phyloP scores from a whole-genome alignment of 1,140 invertebrate species.

The Nylanderia fulva region DNA sequence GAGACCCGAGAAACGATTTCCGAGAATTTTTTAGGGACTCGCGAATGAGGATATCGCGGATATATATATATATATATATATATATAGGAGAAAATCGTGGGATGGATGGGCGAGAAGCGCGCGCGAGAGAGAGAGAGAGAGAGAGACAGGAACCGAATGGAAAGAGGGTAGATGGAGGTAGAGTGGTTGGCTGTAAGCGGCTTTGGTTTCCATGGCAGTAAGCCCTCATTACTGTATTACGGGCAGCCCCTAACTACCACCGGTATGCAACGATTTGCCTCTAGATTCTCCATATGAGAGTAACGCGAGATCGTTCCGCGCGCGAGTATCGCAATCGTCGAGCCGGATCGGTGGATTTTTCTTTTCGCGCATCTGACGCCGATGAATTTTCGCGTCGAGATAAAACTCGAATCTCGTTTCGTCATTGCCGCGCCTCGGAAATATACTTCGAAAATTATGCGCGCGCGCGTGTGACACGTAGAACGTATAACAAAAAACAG shows the following conservation, averaged over 20 bases:
- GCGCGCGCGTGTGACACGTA: not conserved
- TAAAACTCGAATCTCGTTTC: constrained; percentile 52
- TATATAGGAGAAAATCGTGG: constrained; percentile 70
- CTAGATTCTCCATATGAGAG: constrained; percentile 74
- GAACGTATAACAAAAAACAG: too few species aligned
- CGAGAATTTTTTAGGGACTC: constrained; percentile 78
- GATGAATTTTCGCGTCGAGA: constrained; percentile 53
- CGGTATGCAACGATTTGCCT: constrained; percentile 82
- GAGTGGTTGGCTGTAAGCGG: constrained; percentile 85
- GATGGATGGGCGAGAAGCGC: constrained; percentile 30
- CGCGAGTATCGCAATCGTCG: constrained; percentile 36
- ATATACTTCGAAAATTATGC: not conserved
- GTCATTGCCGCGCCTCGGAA: not conserved
- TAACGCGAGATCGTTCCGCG: constrained; percentile 70
- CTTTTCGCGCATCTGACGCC: constrained; percentile 68
- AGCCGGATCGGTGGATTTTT: constrained; percentile 43
- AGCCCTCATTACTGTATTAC: constrained; percentile 87
- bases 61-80: too few species aligned
- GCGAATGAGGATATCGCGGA: constrained; percentile 80
- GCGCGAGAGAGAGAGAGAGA: too few species aligned
- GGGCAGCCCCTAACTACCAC: constrained; percentile 84
- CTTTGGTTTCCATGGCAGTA: constrained; percentile 87
- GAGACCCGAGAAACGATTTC: constrained; percentile 62
- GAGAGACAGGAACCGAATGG: constrained; percentile 62
- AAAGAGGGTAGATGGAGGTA: constrained; percentile 71